Base-by-base conservation (phyloP, 2,113 vertebrate species). In the Epinephelus lanceolatus region DNA sequence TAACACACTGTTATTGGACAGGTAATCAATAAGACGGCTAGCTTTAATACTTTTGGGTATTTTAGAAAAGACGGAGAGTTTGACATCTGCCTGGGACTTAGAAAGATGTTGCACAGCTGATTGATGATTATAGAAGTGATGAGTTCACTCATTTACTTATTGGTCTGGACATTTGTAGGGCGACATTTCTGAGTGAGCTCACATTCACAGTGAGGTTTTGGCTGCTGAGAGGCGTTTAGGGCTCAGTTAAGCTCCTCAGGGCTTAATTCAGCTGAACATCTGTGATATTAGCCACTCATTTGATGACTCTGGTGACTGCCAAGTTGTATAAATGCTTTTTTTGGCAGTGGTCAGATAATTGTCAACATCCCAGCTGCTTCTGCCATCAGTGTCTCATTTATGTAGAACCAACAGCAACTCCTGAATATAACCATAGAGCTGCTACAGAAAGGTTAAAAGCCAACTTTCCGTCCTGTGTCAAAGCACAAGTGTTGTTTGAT, bases 311-410 rank as follows among this genome's bases (percentile, higher is more conserved):
- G 69, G 12, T 6, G 6, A 71, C 27, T 71, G 72, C 80, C 71
- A 87, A 84, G 65, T 76, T 61, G 66, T 60, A 62, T 61, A 69
- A 74, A 5, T 49, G 68, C 14, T 33, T 71, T 77, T 80, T 83
- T 71, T 86, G 88, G 85, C 68, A 70, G 55, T 71, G 27, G 73
- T 63, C 55, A 78, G 56, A 71, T 59, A 51, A 85, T 62, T 81
- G 61, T 71, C 59, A 66, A 60, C 79, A 69, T 57, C 57, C 80
- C 76, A 84, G 68, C 71, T 88, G 89, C 85, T 51, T 59, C 71
- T 78, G 53, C 49, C n/a, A 73, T 65, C 42, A n/a, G 57, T 47
- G 49, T 63, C 62, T 84, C 25, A 68, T 77, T 68, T 63, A n/a
- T 49, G 23, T 8, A 6, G 42, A 55, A 74, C 12, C 25, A 40